Evolutionary conservation across 2,888 invertebrate genomes (phyloP).

Genomic region (Trichopria drosophilae): DNA sequence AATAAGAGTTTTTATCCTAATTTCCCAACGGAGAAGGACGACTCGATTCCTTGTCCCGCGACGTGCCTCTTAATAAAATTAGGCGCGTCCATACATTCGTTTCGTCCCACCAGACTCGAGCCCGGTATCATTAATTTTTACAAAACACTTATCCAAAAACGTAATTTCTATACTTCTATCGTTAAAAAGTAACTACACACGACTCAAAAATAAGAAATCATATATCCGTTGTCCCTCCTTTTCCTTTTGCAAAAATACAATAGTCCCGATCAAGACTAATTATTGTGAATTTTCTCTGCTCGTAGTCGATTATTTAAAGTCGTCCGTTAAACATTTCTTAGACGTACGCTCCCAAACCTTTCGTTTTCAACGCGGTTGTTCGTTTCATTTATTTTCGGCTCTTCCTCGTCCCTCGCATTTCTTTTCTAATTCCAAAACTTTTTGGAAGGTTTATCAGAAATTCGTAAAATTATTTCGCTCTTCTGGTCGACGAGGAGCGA

Average conservation of each 20-base stretch:
- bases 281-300: conserved; percentile 13
- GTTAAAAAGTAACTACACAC: conserved; percentile 19
- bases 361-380: too few relatives aligned
- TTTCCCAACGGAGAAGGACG: conserved; percentile 11
- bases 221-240: conserved; percentile 16
- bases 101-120: conserved; percentile 10
- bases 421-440: too few relatives aligned
- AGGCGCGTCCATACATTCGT: not conserved
- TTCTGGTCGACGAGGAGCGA: too few relatives aligned
- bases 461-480: too few relatives aligned
- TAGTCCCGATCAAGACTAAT: conserved; percentile 16
- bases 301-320: conserved; percentile 21
- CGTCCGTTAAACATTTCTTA: too few relatives aligned
- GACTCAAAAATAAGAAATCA: conserved; percentile 20
- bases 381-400: too few relatives aligned
- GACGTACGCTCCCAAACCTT: too few relatives aligned
- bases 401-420: too few relatives aligned
- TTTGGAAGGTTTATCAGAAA: too few relatives aligned
- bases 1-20: conserved; percentile 33
- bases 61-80: too few relatives aligned
- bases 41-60: conserved; percentile 6
- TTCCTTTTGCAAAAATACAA: conserved; percentile 26
- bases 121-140: conserved; percentile 11
- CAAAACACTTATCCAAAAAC: conserved; percentile 6
- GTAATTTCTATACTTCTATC: conserved; percentile 14